These are phyloP conservation scores for Mus minutoides DNA, from an alignment of 2,797 vertebrate species.

Conservation along the genomic window DNA sequence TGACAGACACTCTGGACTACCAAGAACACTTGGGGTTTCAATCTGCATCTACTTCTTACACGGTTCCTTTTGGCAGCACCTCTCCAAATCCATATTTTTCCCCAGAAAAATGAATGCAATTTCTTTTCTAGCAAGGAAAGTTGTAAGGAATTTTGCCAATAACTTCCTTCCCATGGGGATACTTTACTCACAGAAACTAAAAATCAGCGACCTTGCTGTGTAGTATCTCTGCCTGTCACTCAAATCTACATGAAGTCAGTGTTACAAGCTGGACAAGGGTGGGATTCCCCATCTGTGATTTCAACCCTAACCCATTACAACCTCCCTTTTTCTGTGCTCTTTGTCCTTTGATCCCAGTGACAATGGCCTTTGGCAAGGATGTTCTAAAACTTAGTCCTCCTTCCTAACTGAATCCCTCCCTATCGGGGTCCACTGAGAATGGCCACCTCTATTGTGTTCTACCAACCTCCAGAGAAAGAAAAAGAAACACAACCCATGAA, in stretches of 20 bases:
- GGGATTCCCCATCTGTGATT: not conserved
- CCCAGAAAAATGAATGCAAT: not conserved
- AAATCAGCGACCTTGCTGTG: not conserved
- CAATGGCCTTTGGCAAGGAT: too few relatives aligned
- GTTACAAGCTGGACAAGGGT: not conserved
- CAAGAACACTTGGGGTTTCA: slow-evolving; percentile 4
- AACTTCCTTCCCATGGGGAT: not conserved
- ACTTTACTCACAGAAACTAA: not conserved
- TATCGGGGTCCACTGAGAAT: not conserved
- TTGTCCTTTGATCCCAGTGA: not conserved
- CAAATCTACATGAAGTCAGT: not conserved
- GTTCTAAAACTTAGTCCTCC: not conserved
- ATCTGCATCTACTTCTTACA: not conserved
- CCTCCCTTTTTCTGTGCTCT: not conserved
- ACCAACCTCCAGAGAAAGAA: not conserved
- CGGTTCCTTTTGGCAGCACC: not conserved
- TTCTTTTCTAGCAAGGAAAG: not conserved
- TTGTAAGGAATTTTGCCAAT: not conserved
- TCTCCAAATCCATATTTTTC: not conserved
- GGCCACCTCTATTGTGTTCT: not conserved
- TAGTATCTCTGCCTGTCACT: not conserved
- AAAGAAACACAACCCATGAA: not conserved
- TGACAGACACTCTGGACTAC: not conserved
- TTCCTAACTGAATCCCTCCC: not conserved
- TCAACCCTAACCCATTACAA: not conserved